Percentiles rank a stretch among this genome's conserved stretches.
These are phyloP conservation scores for Drosophila algonquin DNA, from an alignment of 2,888 invertebrate genomes.

Conservation along the genomic window DNA sequence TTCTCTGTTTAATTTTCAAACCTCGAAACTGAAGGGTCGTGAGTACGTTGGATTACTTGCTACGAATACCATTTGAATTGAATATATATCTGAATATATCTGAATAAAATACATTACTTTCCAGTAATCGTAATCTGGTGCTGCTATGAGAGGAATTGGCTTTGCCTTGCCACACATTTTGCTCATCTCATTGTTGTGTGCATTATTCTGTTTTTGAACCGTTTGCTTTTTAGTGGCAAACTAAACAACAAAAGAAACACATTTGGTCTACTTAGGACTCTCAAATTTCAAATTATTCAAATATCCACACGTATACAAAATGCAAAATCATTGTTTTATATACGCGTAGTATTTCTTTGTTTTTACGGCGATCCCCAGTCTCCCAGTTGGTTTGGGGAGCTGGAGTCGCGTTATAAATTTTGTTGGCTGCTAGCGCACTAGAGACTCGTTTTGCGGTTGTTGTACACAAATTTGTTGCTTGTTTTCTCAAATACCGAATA, in stretches of 20 bases:
- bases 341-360: not conserved
- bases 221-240: not conserved
- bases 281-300: not conserved
- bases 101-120: slow-evolving; percentile 4
- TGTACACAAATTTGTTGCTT: slow-evolving; percentile 56
- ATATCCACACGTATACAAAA: not conserved
- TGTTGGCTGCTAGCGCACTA: slow-evolving; percentile 60
- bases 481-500: slow-evolving; percentile 64
- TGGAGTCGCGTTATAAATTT: slow-evolving; percentile 38
- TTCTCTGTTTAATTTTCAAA: not conserved
- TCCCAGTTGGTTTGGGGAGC: not conserved
- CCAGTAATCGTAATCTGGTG: not conserved
- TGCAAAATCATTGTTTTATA: not conserved
- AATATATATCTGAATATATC: slow-evolving; percentile 3
- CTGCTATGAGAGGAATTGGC: slow-evolving; percentile 1
- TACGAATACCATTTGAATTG: slow-evolving; percentile 22
- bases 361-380: not conserved
- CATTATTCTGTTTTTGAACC: not conserved
- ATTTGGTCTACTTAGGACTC: not conserved
- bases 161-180: not conserved
- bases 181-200: not conserved
- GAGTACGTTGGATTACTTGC: slow-evolving; percentile 10
- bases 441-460: slow-evolving; percentile 60
- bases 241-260: not conserved
- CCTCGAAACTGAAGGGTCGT: not conserved